These are phyloP conservation scores for Tiliacea aurago DNA, from an alignment of 2,888 invertebrate species.

Conservation along the genomic window DNA sequence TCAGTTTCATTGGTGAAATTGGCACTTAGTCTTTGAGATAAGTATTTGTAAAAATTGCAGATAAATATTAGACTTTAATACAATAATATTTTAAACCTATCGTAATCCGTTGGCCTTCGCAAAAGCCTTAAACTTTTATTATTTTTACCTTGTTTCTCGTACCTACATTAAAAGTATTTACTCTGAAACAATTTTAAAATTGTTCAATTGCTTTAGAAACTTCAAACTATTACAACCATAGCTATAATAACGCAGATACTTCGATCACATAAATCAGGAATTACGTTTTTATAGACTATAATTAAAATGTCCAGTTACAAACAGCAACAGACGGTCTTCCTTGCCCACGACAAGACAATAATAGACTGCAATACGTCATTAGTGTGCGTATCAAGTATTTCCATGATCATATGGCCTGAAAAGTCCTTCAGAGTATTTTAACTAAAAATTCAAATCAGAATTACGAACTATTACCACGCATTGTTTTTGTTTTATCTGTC, in stretches of 20 bases:
- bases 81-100: background rate
- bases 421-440: background rate
- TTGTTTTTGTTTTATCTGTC: constrained; percentile 9
- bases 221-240: background rate
- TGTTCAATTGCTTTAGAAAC: background rate
- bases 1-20: no score
- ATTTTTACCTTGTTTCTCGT: background rate
- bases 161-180: constrained; percentile 2
- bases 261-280: constrained; percentile 11
- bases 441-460: background rate
- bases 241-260: background rate
- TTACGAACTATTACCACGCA: background rate
- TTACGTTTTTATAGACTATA: constrained; percentile 1
- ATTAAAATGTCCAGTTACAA: constrained; percentile 28
- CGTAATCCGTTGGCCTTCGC: background rate
- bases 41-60: background rate
- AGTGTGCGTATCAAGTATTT: constrained; percentile 5
- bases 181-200: background rate
- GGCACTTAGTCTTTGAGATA: background rate
- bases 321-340: constrained; percentile 13
- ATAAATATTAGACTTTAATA: background rate
- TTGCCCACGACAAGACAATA: constrained; percentile 14
- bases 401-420: background rate
- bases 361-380: constrained; percentile 20
- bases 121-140: background rate